Base-by-base conservation (phyloP, 23 tunicate species). In the Trididemnum miniatum region DNA sequence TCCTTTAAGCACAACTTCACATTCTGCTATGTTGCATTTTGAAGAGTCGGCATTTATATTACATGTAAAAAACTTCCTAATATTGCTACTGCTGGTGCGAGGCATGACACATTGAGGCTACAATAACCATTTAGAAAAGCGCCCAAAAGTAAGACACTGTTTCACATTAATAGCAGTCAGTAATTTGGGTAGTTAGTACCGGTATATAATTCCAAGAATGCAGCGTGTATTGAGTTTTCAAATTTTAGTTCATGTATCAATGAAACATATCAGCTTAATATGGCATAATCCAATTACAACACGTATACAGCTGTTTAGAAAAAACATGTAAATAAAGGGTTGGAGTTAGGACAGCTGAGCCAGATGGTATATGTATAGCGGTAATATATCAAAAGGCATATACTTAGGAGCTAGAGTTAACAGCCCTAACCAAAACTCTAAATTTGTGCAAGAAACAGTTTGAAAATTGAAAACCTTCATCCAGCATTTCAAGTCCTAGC, bases 11-110 rank as follows among this genome's bases (percentile, higher is more conserved):
- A 35, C 81, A 20, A n/a, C 63, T 52, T 25, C 35, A 36, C 81
- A 76, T 51, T 52, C 65, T 25, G 1, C 81, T 20, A 76, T 44
- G 34, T 28, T 30, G 65, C 83, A 78, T 3, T 20, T 59, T 20
- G 83, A 78, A 20, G 28, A 1, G 20, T 78, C 29, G 1, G 50
- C 71, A 20, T 25, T 32, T 31, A 59, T 5, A 31, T 59, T 22
- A 33, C 35, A 78, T 32, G 28, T 37, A 78, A 57, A 78, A 59
- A 57, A 59, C 25, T 78, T 52, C 40, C 83, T 78, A 35, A 78
- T 78, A 28, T 44, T 32, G 80, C 64, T 25, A 24, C 34, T 1
- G 34, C 35, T 76, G 57, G n/a, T 76, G 52, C 80, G 26, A 20
- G 22, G 31, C 80, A 76, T 76, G 51, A 2, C 37, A 44, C 54